Evolutionary conservation across 2,797 vertebrate species (phyloP).

Genomic region (Sebastiscus tertius): DNA sequence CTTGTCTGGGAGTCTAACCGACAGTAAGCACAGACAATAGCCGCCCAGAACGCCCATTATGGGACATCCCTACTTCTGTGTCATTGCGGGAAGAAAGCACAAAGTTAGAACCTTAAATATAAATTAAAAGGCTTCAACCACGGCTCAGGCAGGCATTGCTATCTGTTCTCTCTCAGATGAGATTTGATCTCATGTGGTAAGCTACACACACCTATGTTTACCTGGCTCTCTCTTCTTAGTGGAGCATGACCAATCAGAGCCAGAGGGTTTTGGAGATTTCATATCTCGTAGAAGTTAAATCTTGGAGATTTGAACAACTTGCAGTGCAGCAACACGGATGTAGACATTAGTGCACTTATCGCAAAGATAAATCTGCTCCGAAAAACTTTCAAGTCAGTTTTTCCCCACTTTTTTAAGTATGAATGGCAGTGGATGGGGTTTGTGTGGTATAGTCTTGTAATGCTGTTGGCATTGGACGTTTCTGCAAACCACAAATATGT

Average conservation of each 20-base stretch:
- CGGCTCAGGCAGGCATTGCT: neutral
- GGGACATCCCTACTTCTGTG: neutral
- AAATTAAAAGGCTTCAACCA: constrained; percentile 8
- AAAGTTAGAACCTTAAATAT: neutral
- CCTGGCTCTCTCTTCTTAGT: constrained; percentile 44
- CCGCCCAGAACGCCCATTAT: neutral
- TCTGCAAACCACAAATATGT: accelerated
- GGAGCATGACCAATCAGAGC: constrained; percentile 55
- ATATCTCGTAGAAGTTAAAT: constrained; percentile 26
- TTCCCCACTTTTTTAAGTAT: neutral
- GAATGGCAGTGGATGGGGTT: neutral
- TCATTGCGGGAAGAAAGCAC: neutral
- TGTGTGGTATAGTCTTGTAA: neutral
- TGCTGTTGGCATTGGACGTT: neutral
- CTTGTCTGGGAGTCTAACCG: neutral
- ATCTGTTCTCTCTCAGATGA: constrained; percentile 20
- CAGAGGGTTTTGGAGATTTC: constrained; percentile 38
- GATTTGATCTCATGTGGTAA: constrained; percentile 53
- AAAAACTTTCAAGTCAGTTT: neutral
- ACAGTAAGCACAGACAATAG: neutral
- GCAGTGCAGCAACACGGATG: neutral
- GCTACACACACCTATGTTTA: constrained; percentile 43
- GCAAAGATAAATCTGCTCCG: neutral
- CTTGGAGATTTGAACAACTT: constrained; percentile 33
- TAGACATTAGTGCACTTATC: constrained; percentile 2